phyloP scores from a whole-genome alignment of 1,140 invertebrate species.

The Drosophila pectinifera region DNA sequence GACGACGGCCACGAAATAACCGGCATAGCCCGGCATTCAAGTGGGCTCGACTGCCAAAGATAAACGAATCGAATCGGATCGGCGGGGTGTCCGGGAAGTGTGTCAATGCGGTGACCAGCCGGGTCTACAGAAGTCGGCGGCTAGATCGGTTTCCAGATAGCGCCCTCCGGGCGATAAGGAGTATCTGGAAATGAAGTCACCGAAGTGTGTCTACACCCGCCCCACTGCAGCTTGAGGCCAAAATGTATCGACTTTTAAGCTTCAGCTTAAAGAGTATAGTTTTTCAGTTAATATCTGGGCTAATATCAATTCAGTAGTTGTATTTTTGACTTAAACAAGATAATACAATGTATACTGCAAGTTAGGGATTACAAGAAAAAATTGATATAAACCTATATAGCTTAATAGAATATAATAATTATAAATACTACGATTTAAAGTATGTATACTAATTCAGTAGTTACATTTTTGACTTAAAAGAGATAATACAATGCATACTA shows the following conservation, averaged over 20 bases:
- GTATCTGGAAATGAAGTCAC: slow-evolving; percentile 13
- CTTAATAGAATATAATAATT: too few species aligned
- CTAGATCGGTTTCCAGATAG: slow-evolving; percentile 26
- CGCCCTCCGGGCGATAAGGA: neutral
- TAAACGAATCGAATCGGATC: slow-evolving; percentile 26
- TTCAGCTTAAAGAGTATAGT: neutral
- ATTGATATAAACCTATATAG: too few species aligned
- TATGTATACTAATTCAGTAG: neutral
- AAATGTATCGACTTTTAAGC: slow-evolving; percentile 17
- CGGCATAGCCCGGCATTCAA: slow-evolving; percentile 40
- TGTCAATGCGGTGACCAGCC: slow-evolving; percentile 34
- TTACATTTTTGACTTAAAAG: neutral
- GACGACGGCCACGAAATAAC: slow-evolving; percentile 12
- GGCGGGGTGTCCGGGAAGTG: neutral
- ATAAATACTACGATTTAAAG: too few species aligned
- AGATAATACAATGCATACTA: neutral
- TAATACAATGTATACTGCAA: too few species aligned
- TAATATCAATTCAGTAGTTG: neutral
- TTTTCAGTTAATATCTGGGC: neutral
- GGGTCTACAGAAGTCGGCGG: slow-evolving; percentile 36
- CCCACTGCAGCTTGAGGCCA: neutral
- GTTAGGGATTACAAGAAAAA: too few species aligned
- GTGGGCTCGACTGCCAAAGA: slow-evolving; percentile 70
- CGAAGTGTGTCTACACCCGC: too few species aligned
- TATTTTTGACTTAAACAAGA: slow-evolving; percentile 2